Evolutionary conservation across 2,113 vertebrate genomes (phyloP).

Genomic region (Marmota flaviventris): DNA sequence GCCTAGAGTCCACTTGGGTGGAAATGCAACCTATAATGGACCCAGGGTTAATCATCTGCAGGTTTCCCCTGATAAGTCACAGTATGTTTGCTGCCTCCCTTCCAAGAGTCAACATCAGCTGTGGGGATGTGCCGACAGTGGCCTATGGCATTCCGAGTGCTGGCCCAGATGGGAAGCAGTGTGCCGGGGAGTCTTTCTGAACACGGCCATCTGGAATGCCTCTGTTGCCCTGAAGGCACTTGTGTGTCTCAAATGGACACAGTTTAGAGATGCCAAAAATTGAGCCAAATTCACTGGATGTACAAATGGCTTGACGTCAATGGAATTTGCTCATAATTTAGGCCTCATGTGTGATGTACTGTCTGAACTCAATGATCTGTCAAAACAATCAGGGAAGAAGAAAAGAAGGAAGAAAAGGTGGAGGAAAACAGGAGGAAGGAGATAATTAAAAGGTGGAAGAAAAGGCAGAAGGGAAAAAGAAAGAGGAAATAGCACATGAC

Average conservation of each 20-base stretch:
- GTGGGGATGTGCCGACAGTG: constrained; percentile 71
- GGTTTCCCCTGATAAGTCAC: constrained; percentile 83
- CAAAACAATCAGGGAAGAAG: constrained; percentile 76
- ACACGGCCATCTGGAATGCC: constrained; percentile 81
- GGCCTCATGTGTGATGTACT: constrained; percentile 85
- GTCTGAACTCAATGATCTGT: constrained; percentile 85
- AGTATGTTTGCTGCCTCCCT: constrained; percentile 77
- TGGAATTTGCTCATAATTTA: constrained; percentile 86
- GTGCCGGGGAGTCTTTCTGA: constrained; percentile 44
- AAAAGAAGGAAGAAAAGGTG: constrained; percentile 31
- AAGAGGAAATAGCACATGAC: constrained; percentile 48
- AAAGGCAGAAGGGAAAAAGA: constrained; percentile 3
- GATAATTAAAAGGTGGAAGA: not conserved
- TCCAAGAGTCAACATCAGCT: constrained; percentile 83
- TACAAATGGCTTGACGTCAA: constrained; percentile 84
- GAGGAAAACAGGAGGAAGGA: constrained; percentile 15
- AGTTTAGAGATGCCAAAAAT: constrained; percentile 77
- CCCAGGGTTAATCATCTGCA: constrained; percentile 83
- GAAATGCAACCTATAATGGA: constrained; percentile 77
- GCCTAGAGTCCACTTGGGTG: constrained; percentile 76
- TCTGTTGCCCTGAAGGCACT: constrained; percentile 80
- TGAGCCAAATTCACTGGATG: constrained; percentile 80
- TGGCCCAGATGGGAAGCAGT: constrained; percentile 67
- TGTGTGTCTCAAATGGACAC: constrained; percentile 76
- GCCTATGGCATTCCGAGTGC: constrained; percentile 72